Evolutionary conservation across 92 coral and sea anemone genomes (phyloP).

Genomic region (Porites cylindrica): DNA sequence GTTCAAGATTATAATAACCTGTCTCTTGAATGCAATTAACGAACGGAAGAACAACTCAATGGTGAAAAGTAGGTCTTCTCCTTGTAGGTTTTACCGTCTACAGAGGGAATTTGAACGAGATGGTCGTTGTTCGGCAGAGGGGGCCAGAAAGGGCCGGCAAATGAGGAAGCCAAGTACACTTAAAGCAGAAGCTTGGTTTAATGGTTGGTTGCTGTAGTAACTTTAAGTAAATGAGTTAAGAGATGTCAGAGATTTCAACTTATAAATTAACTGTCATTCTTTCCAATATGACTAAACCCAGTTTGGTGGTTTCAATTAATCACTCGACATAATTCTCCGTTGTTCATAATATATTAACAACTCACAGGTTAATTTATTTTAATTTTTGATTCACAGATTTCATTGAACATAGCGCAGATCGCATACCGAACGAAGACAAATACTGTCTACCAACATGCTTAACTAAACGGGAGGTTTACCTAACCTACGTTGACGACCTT

Average conservation of each 20-base stretch:
- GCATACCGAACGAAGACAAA: not conserved
- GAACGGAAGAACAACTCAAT: not conserved
- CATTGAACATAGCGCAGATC: not conserved
- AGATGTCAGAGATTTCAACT: too few species aligned
- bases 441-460: not conserved
- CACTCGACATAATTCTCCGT: too few species aligned
- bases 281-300: too few species aligned
- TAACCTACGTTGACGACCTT: not conserved
- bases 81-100: not conserved
- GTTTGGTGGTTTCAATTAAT: too few species aligned
- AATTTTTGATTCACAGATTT: too few species aligned
- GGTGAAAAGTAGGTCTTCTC: not conserved
- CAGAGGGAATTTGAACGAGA: not conserved
- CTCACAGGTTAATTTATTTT: too few species aligned
- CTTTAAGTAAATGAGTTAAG: too few species aligned
- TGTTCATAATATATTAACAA: too few species aligned
- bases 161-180: not conserved
- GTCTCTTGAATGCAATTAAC: too few species aligned
- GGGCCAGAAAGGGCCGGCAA: not conserved
- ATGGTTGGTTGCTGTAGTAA: not conserved
- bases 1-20: too few species aligned
- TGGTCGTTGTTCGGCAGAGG: not conserved
- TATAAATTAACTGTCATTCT: too few species aligned
- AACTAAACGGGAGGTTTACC: not conserved
- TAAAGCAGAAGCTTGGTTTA: not conserved